Percentiles rank a stretch among this genome's conserved stretches.
Evolutionary conservation across 2,113 vertebrate species (phyloP).

Genomic region (Chascanopsetta lugubris): DNA sequence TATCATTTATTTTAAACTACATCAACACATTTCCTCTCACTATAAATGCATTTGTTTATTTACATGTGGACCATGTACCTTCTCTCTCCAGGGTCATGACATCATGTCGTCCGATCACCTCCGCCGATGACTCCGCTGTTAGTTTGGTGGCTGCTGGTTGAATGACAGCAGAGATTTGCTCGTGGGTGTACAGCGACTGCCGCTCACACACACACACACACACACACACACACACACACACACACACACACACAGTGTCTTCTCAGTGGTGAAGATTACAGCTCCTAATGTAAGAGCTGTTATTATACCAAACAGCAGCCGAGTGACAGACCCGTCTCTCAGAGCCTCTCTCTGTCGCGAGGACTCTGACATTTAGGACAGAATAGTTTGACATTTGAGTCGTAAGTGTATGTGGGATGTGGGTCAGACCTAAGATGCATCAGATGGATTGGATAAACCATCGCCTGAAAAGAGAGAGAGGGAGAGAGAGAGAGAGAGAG

Average conservation of each 20-base stretch:
- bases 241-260: conserved; percentile 8
- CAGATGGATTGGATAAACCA: conserved; percentile 28
- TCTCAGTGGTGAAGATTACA: conserved; percentile 21
- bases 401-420: conserved; percentile 33
- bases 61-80: no score
- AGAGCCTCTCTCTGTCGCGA: conserved; percentile 34
- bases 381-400: conserved; percentile 69
- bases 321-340: conserved; percentile 42
- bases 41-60: background rate
- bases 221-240: no score
- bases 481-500: background rate
- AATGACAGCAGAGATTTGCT: background rate
- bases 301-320: conserved; percentile 8
- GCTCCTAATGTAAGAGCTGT: conserved; percentile 31
- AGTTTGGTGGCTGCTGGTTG: conserved; percentile 10
- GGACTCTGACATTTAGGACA: conserved; percentile 72
- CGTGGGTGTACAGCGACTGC: conserved; percentile 10
- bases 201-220: no score
- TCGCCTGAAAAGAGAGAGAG: conserved; percentile 2
- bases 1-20: no score
- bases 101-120: background rate
- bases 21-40: no score
- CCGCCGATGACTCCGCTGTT: conserved; percentile 7
- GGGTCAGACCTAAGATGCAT: conserved; percentile 44
- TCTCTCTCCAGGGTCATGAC: conserved; percentile 30